A percentile compares a stretch with the other conserved stretches of the same genome.
Evolutionary conservation across 35 echinoderm and acorn worm genomes (phyloP).

Genomic region (Heliocidaris tuberculata): DNA sequence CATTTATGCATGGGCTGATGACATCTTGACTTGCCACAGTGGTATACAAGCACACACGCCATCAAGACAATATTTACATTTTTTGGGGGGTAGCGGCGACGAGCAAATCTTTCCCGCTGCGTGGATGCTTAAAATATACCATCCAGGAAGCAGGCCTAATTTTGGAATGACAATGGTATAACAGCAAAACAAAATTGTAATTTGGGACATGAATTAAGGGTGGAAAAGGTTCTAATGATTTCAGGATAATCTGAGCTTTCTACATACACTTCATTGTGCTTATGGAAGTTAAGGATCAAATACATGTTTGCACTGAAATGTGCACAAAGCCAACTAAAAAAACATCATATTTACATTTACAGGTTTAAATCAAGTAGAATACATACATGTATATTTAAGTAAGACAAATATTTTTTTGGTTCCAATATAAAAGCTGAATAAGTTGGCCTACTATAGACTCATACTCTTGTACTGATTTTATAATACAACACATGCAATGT

Average conservation of each 20-base stretch:
- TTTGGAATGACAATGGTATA: neutral
- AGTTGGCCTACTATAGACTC: too few relatives aligned
- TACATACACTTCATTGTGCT: neutral
- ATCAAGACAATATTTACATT: slow-evolving; percentile 14
- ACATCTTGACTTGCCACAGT: neutral
- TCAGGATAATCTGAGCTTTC: neutral
- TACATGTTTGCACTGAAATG: neutral
- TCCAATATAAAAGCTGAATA: neutral
- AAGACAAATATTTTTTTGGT: neutral
- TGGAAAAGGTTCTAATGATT: neutral
- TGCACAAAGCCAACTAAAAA: neutral
- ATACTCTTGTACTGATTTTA: too few relatives aligned
- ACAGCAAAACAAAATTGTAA: too few relatives aligned
- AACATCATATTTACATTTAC: neutral
- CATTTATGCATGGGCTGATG: neutral
- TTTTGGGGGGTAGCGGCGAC: neutral
- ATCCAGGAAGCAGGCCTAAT: neutral
- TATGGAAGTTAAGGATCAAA: neutral
- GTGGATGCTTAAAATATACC: neutral
- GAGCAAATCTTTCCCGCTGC: neutral
- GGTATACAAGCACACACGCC: neutral
- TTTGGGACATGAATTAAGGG: neutral
- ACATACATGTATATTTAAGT: neutral
- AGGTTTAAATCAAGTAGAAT: neutral
- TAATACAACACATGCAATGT: too few relatives aligned